phyloP scores from a whole-genome alignment of 2,113 vertebrate genomes.

The Peucedramus taeniatus region DNA sequence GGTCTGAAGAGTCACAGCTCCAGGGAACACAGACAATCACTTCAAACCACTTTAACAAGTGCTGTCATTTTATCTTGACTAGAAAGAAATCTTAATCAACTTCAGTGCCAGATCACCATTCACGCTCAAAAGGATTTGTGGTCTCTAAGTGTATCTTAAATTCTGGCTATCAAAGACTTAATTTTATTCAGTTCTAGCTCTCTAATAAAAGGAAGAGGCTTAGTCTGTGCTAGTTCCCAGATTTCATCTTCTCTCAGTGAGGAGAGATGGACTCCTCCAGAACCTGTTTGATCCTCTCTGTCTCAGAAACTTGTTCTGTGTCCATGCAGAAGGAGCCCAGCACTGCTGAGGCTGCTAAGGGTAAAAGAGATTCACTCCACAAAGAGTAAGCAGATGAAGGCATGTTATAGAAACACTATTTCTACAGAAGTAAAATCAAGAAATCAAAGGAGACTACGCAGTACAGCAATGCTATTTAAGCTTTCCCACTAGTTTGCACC shows the following conservation, averaged over 20 bases:
- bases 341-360: no score
- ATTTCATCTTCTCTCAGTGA: not conserved
- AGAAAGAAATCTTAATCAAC: constrained; percentile 54
- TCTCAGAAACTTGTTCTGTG: not conserved
- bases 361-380: not conserved
- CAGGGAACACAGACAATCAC: not conserved
- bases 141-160: not conserved
- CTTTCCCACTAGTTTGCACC: not conserved
- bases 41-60: constrained; percentile 34
- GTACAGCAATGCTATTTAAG: not conserved
- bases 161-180: not conserved
- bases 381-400: not conserved
- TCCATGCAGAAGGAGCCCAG: not conserved
- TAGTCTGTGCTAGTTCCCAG: not conserved
- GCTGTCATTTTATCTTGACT: constrained; percentile 23
- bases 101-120: not conserved
- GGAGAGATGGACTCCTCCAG: not conserved
- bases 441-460: not conserved
- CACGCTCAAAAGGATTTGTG: not conserved
- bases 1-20: not conserved
- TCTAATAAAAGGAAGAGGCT: not conserved
- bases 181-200: not conserved
- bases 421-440: not conserved
- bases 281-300: not conserved
- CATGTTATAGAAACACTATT: not conserved